phyloP scores from a whole-genome alignment of 2,113 vertebrate species.

The Datnioides undecimradiatus region DNA sequence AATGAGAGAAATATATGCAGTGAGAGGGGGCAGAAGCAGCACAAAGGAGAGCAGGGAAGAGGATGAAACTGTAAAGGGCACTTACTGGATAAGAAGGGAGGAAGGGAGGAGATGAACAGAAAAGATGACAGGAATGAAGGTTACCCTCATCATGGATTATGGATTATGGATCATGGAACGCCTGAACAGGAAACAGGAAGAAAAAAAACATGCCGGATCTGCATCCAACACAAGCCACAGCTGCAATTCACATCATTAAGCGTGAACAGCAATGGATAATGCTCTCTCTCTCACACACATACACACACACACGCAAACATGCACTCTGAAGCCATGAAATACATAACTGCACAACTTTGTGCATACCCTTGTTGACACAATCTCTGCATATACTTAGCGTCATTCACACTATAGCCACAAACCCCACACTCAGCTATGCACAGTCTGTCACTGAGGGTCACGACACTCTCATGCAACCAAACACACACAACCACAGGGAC shows the following conservation, averaged over 20 bases:
- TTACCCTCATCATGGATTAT: slow-evolving; percentile 76
- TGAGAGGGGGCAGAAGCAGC: slow-evolving; percentile 50
- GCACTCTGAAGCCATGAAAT: slow-evolving; percentile 42
- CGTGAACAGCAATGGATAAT: slow-evolving; percentile 57
- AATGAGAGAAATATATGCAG: slow-evolving; percentile 62
- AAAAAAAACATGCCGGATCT: slow-evolving; percentile 64
- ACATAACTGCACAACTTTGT: slow-evolving; percentile 38
- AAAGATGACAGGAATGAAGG: slow-evolving; percentile 73
- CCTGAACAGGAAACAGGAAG: slow-evolving; percentile 76
- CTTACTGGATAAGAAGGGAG: slow-evolving; percentile 34
- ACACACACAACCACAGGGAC: slow-evolving; percentile 75
- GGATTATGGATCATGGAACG: slow-evolving; percentile 66
- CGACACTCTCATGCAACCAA: slow-evolving; percentile 71
- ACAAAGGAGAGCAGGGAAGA: slow-evolving; percentile 45
- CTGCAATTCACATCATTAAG: slow-evolving; percentile 81
- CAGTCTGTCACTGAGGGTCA: slow-evolving; percentile 70
- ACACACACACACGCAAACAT: slow-evolving; percentile 10
- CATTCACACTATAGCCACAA: slow-evolving; percentile 59
- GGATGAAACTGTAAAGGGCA: slow-evolving; percentile 57
- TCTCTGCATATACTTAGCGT: slow-evolving; percentile 52
- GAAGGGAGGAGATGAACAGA: slow-evolving; percentile 60
- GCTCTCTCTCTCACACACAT: slow-evolving; percentile 23
- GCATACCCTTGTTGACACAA: slow-evolving; percentile 47
- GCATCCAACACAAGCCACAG: slow-evolving; percentile 83
- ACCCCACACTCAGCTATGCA: slow-evolving; percentile 63